Conservation (phyloP, 64 coral and sea anemone genomes). For the Platygyra sinensis region DNA sequence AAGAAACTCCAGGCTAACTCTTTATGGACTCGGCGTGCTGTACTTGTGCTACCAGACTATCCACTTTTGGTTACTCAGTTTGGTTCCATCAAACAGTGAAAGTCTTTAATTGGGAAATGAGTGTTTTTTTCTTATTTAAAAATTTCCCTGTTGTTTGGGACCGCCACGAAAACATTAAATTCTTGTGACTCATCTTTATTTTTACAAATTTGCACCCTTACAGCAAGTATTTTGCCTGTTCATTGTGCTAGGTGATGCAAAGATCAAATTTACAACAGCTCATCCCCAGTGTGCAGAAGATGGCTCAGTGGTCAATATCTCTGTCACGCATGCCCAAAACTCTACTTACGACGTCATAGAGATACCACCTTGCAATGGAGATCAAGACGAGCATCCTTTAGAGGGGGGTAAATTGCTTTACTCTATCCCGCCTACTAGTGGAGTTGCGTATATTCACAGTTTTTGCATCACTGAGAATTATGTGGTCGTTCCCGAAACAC, state of each 20-base stretch:
- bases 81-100: no score
- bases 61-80: no score
- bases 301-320: constrained; percentile 77
- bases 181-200: no score
- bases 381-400: constrained; percentile 48
- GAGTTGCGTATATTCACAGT: constrained; percentile 73
- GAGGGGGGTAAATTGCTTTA: constrained; percentile 73
- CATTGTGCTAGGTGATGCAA: constrained; percentile 18
- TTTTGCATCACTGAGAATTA: constrained; percentile 95
- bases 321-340: constrained; percentile 14
- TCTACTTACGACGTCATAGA: constrained; percentile 53
- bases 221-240: not conserved
- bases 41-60: no score
- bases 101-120: no score
- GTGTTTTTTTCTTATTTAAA: no score
- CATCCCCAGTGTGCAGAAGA: constrained; percentile 75
- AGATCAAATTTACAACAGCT: constrained; percentile 30
- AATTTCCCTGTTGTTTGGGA: no score
- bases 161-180: no score
- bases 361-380: constrained; percentile 57
- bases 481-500: constrained; percentile 74
- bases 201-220: no score
- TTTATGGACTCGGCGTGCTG: no score
- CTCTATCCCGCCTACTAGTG: constrained; percentile 59
- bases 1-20: no score